phyloP scores from a whole-genome alignment of 2,113 vertebrate species.

The Syngnathus floridae region DNA sequence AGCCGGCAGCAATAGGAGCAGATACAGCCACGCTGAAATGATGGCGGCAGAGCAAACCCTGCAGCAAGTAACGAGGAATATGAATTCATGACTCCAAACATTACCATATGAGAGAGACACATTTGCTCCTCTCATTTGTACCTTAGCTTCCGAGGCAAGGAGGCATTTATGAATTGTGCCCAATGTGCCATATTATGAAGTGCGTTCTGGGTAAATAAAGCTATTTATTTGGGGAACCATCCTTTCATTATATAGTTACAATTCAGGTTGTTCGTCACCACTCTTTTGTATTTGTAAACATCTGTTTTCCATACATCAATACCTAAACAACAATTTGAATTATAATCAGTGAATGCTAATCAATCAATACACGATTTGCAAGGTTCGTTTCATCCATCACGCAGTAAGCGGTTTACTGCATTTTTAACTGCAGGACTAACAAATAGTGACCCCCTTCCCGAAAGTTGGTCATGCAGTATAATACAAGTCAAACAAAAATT shows the following conservation, averaged over 20 bases:
- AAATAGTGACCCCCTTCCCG: slow-evolving; percentile 5
- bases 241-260: background rate
- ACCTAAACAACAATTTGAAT: background rate
- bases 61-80: slow-evolving; percentile 23
- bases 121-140: slow-evolving; percentile 14
- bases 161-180: slow-evolving; percentile 12
- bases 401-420: slow-evolving; percentile 1
- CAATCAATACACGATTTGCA: background rate
- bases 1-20: slow-evolving; percentile 27
- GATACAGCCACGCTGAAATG: slow-evolving; percentile 24
- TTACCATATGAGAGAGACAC: slow-evolving; percentile 12
- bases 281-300: background rate
- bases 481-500: slow-evolving; percentile 17
- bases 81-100: slow-evolving; percentile 23
- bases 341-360: background rate
- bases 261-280: background rate
- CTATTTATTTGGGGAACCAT: background rate
- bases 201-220: slow-evolving; percentile 9
- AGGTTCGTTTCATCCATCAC: background rate
- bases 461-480: slow-evolving; percentile 12
- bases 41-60: slow-evolving; percentile 27
- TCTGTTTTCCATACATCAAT: slow-evolving; percentile 5
- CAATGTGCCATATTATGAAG: slow-evolving; percentile 8
- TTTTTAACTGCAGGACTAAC: slow-evolving; percentile 16
- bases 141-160: background rate